These are phyloP conservation scores for Charina bottae DNA, from an alignment of 2,113 vertebrate genomes.

Conservation along the genomic window DNA sequence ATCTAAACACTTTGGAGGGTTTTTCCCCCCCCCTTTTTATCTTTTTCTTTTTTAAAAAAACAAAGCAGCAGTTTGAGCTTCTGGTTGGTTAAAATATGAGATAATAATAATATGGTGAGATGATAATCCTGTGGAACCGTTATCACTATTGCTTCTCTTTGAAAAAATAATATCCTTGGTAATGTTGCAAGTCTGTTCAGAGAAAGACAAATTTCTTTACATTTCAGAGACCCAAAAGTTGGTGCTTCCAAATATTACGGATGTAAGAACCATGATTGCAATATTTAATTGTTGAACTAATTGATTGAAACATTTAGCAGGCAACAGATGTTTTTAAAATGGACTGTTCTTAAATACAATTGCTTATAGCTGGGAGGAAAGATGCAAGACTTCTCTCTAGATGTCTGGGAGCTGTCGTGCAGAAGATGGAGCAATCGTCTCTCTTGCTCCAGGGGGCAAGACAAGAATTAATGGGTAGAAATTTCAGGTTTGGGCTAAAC, in stretches of 20 bases:
- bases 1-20: neutral
- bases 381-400: neutral
- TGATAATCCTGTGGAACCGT: neutral
- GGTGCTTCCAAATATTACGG: neutral
- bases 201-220: neutral
- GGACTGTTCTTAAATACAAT: neutral
- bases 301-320: neutral
- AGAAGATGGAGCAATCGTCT: neutral
- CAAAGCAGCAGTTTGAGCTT: neutral
- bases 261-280: neutral
- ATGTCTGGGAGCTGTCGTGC: neutral
- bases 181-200: neutral
- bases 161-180: neutral
- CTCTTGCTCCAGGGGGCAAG: neutral
- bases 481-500: neutral
- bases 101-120: neutral
- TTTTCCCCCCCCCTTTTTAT: too few species aligned
- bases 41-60: neutral
- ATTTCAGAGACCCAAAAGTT: neutral
- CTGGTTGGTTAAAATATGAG: neutral
- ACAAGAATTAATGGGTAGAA: neutral
- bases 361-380: neutral
- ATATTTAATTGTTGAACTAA: neutral
- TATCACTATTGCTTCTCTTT: neutral
- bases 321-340: neutral